Evolutionary conservation across 2,888 invertebrate species (phyloP), one percentile per base, ranked within the genome.

Genomic region (Nomada fabriciana): DNA sequence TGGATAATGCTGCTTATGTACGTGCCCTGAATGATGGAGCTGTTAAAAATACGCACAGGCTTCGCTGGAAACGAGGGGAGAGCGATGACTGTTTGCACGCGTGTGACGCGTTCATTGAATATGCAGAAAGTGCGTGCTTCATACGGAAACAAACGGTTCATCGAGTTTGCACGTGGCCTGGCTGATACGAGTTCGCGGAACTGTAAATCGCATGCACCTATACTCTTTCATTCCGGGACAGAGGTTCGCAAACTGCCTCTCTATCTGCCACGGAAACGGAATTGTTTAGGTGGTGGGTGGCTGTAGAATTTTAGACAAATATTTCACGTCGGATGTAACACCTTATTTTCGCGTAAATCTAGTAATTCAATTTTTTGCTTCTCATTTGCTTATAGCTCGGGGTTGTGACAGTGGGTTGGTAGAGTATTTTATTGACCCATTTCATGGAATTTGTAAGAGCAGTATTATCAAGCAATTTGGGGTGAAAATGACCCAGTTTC

Each of bases 111-210:
- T 61, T 77, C 78, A 67, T 71, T 52, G 72, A 52, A 52, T 80
- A 80, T 80, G 80, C 80, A 57, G 80, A 80, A 80, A 80, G 78
- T 72, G 71, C 80, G 72, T 78, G 77, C 55, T 63, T 36, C 67
- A 57, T 78, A 61, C 63, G 43, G 50, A 69, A 57, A 75, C 61
- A 72, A 71, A 64, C 76, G 64, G 72, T 72, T 64, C 64, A 50
- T 76, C 64, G 70, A 72, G 55, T 63, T 75, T 65, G 43, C 64
- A 65, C 71, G 60, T 60, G 75, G 36, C 43, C 47, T 42, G 55
- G 36, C 29, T 23, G 63, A 76, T 63, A 70, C 42, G 42, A n/a
- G 43, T 57, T 69, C 70, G 36, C 42, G 67, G 13, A 60, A 61
- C 53, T 55, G 76, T 20, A 70, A 68, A 60, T 52, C 59, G 59